A percentile compares a stretch with the other conserved stretches of the same genome.
phyloP scores from a whole-genome alignment of 2,113 vertebrate species.

The Passer montanus region DNA sequence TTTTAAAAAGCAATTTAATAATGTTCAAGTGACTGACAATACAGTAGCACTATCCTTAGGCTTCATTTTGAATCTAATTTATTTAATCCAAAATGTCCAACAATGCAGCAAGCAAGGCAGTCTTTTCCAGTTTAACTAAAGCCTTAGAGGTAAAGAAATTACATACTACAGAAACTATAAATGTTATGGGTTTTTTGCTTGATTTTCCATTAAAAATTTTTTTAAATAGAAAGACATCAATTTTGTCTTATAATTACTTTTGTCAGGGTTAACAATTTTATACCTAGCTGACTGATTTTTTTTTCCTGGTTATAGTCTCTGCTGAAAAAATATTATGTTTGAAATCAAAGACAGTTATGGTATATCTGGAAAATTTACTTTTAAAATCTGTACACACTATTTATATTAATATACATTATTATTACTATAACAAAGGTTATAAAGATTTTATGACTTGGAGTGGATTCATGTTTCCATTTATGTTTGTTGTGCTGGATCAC shows the following conservation, averaged over 20 bases:
- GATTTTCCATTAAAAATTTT: background rate
- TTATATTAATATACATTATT: background rate
- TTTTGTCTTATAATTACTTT: background rate
- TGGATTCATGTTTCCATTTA: background rate
- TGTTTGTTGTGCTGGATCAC: background rate
- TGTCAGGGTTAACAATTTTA: background rate
- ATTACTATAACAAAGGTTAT: background rate
- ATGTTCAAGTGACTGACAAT: background rate
- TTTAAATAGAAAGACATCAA: background rate
- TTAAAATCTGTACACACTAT: background rate
- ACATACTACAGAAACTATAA: background rate
- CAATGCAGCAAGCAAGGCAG: background rate
- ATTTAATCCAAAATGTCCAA: background rate
- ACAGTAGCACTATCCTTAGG: background rate
- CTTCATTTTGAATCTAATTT: conserved; percentile 6
- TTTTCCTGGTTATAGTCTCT: background rate
- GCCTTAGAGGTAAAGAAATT: background rate
- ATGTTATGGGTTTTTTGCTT: background rate
- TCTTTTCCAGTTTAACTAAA: background rate
- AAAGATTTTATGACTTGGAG: background rate
- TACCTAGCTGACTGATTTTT: background rate
- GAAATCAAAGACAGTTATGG: background rate
- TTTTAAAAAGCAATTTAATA: background rate
- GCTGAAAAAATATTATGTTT: background rate
- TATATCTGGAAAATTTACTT: background rate